Percentiles rank a stretch among this genome's conserved stretches.
Conservation (phyloP, 2,888 invertebrate species). For the Rhaphigaster nebulosa region DNA sequence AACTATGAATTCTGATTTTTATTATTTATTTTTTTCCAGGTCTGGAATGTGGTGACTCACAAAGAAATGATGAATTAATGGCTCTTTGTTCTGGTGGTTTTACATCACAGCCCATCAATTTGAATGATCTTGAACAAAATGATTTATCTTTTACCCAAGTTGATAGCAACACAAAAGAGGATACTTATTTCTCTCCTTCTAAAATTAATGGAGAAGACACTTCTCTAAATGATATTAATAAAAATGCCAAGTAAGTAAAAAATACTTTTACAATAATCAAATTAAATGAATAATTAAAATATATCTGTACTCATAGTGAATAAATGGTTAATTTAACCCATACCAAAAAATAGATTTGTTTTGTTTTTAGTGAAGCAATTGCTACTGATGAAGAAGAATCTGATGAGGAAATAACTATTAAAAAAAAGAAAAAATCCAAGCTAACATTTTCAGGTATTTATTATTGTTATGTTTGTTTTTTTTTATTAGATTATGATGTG, state of each 20-base stretch:
- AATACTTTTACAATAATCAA: not conserved
- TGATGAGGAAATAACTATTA: slow-evolving; percentile 65
- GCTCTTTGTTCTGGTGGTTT: slow-evolving; percentile 74
- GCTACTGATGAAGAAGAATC: slow-evolving; percentile 68
- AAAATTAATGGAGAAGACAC: not conserved
- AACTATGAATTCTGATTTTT: not conserved
- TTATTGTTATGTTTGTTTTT: not conserved
- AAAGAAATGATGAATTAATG: slow-evolving; percentile 66
- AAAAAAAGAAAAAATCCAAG: slow-evolving; percentile 68
- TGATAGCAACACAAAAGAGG: not conserved
- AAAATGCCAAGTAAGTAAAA: not conserved
- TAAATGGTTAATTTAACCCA: not conserved
- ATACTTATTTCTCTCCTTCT: not conserved
- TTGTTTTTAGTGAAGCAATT: not conserved
- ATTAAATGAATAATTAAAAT: not conserved
- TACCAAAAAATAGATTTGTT: not conserved
- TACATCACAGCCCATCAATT: slow-evolving; percentile 68
- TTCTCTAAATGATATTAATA: not conserved
- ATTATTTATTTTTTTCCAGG: slow-evolving; percentile 56
- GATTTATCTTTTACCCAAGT: slow-evolving; percentile 8
- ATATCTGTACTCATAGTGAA: not conserved
- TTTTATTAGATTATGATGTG: no score
- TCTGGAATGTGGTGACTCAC: slow-evolving; percentile 65
- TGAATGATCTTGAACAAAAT: slow-evolving; percentile 55
- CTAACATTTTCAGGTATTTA: slow-evolving; percentile 71